Conservation (phyloP, 2,888 invertebrate genomes). For the Siphonodentalium dalli region DNA sequence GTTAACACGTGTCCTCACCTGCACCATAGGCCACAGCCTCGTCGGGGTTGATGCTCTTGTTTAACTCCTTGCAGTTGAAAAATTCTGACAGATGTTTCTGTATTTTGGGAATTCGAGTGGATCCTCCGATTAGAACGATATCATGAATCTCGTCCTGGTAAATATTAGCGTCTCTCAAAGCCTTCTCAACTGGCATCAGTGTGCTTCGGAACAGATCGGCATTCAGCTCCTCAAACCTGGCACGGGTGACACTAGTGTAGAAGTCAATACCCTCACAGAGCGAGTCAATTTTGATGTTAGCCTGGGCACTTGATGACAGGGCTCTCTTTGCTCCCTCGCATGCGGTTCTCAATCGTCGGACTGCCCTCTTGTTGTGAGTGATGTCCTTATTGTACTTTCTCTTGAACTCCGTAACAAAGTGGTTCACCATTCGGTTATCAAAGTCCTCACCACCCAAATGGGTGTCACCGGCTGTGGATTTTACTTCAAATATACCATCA, state of each 20-base stretch:
- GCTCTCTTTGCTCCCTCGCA: constrained; percentile 76
- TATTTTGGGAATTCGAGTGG: constrained; percentile 97
- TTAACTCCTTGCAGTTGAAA: constrained; percentile 66
- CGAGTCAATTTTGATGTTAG: constrained; percentile 89
- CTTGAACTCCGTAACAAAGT: constrained; percentile 65
- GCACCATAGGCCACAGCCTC: constrained; percentile 66
- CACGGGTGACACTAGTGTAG: constrained; percentile 92
- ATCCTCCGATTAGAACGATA: constrained; percentile 83
- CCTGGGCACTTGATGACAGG: constrained; percentile 69
- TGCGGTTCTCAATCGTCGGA: constrained; percentile 89
- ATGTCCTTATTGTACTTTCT: constrained; percentile 66
- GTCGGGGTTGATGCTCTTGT: constrained; percentile 67
- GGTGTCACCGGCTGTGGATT: constrained; percentile 95
- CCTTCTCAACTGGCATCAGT: constrained; percentile 96
- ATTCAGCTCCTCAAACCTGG: constrained; percentile 93
- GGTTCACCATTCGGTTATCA: constrained; percentile 65
- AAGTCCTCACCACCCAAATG: constrained; percentile 88
- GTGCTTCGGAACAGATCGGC: constrained; percentile 95
- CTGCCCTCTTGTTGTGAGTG: constrained; percentile 80
- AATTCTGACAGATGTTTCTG: constrained; percentile 87
- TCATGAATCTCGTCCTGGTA: constrained; percentile 80
- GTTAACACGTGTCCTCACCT: constrained; percentile 42
- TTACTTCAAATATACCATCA: constrained; percentile 92
- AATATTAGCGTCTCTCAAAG: constrained; percentile 88
- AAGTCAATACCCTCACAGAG: constrained; percentile 95